Evolutionary conservation across 2,888 invertebrate species (phyloP), one percentile per base, ranked within the genome.

Genomic region (Pseudococcus viburni): DNA sequence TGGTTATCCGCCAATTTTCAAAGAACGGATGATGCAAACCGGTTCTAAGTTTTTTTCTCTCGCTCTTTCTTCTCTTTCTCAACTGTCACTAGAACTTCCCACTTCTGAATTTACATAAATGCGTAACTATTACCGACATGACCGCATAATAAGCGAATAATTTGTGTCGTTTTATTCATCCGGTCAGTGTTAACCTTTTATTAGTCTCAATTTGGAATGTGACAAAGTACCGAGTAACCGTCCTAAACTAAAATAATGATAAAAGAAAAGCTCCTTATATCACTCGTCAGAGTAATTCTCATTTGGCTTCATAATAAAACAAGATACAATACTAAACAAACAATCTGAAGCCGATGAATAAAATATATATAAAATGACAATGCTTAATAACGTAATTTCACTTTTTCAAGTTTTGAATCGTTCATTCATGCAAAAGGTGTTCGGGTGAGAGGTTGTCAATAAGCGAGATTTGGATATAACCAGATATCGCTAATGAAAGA

Each of bases 61-160:
- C 42, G 26, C 26, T 33, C 26, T 46, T 46, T 46, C 59, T 59
- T 22, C 64, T 64, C 64, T 64, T 17, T 11, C 19, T 83, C 80
- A 42, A 83, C 42, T 83, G 80, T 46, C 80, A 83, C 80, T 22
- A 46, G 42, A 26, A 83, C 80, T 83, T 83, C 80, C 80, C 80
- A 83, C 80, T 83, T 83, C 42, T 83, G 80, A 83, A 83, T 83
- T 83, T 83, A 83, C 80, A 83, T 83, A 83, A 83, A 83, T 83
- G 42, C 80, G 73, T 73, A 83, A 83, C 80, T 83, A 83, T 73
- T 46, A 83, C 80, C 26, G 80, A 83, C 80, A 83, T 83, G 42
- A 83, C 42, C 80, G 80, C 46, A 83, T 83, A 83, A 83, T 46
- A 83, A 33, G 46, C 80, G 46, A 83, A 83, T 83, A 83, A 83